Evolutionary conservation across 2,888 invertebrate genomes (phyloP).

Genomic region (Tipula lateralis): DNA sequence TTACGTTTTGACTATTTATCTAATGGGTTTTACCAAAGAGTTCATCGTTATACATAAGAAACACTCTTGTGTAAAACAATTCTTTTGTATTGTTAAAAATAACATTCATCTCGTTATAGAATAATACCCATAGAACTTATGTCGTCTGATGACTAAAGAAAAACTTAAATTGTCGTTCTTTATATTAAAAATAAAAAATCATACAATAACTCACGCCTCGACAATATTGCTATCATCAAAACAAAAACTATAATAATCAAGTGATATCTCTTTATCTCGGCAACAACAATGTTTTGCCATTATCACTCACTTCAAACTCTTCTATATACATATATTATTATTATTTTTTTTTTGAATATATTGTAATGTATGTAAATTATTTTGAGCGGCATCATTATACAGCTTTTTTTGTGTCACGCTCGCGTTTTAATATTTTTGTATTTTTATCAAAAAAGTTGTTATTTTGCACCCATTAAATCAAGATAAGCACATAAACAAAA

Average conservation of each 20-base stretch:
- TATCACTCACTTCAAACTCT: neutral
- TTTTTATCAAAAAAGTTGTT: neutral
- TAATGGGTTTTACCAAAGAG: no score
- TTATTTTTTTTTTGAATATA: neutral
- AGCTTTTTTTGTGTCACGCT: neutral
- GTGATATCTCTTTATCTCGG: neutral
- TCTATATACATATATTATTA: neutral
- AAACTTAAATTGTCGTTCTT: neutral
- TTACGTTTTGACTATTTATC: no score
- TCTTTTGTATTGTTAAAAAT: no score
- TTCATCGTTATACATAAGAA: no score
- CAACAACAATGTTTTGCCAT: neutral
- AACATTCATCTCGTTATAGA: no score
- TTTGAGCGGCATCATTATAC: neutral
- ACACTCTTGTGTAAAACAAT: no score
- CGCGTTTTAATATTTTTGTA: neutral
- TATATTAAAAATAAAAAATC: neutral
- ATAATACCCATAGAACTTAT: no score
- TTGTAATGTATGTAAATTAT: neutral
- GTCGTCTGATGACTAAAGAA: no score
- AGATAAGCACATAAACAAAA: neutral
- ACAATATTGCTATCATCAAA: neutral
- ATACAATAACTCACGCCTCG: neutral
- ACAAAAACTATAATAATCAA: constrained; percentile 9
- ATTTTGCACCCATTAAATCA: neutral